phyloP scores from a whole-genome alignment of 37 sponge, comb jelly and placozoan genomes.

The Axinella damicornis region DNA sequence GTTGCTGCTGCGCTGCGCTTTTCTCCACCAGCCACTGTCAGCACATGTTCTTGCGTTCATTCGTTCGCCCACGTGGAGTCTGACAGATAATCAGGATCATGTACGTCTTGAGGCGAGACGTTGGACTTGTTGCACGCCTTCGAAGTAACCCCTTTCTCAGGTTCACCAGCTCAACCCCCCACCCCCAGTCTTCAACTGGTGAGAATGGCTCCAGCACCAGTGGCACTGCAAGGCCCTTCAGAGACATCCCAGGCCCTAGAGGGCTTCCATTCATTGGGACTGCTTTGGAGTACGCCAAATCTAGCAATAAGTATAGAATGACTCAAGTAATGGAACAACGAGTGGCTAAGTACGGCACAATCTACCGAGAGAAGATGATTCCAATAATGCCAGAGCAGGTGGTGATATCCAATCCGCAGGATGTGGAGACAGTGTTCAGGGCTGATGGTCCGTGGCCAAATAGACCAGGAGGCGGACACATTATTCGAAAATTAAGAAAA shows the following conservation, averaged over 20 bases:
- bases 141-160: too few relatives aligned
- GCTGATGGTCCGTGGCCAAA: constrained; percentile 55
- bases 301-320: constrained; percentile 1
- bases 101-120: too few relatives aligned
- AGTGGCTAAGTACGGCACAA: constrained; percentile 29
- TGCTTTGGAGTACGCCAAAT: constrained; percentile 22
- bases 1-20: too few relatives aligned
- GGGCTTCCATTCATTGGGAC: constrained; percentile 62
- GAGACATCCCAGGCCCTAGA: constrained; percentile 32
- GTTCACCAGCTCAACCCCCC: too few relatives aligned
- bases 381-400: constrained; percentile 45
- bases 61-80: too few relatives aligned
- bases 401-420: constrained; percentile 36
- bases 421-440: constrained; percentile 67
- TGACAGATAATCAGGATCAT: too few relatives aligned
- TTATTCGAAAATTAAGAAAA: background rate
- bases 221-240: constrained; percentile 35
- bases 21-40: too few relatives aligned
- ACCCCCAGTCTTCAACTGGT: too few relatives aligned
- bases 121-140: too few relatives aligned
- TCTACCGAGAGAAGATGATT: constrained; percentile 55
- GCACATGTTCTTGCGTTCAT: too few relatives aligned
- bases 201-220: too few relatives aligned
- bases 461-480: constrained; percentile 32
- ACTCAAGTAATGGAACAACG: constrained; percentile 15